These are phyloP conservation scores for Zaprionus ghesquierei DNA, from an alignment of 1,140 invertebrate species.

Conservation along the genomic window DNA sequence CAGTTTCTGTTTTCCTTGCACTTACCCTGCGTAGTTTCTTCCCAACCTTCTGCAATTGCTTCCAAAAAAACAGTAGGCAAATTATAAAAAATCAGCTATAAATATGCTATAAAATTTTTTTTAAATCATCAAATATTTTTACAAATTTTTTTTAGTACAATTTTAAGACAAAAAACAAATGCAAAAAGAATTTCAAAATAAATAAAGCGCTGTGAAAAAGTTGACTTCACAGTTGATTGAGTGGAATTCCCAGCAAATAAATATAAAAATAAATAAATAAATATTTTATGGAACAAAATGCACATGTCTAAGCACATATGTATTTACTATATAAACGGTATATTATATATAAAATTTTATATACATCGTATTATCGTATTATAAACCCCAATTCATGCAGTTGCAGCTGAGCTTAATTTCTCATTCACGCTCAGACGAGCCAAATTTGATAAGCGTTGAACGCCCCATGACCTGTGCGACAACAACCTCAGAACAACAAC, in stretches of 20 bases:
- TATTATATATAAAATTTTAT: neutral
- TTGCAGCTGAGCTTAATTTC: neutral
- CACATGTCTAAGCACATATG: neutral
- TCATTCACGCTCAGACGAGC: slow-evolving; percentile 15
- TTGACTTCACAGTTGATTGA: neutral
- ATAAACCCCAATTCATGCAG: neutral
- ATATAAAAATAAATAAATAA: neutral
- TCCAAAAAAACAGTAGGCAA: too few species aligned
- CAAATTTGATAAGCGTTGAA: slow-evolving; percentile 30
- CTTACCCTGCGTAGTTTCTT: too few species aligned
- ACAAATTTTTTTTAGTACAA: neutral
- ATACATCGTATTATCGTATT: neutral
- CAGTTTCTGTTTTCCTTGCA: too few species aligned
- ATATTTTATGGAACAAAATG: neutral
- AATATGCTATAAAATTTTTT: too few species aligned
- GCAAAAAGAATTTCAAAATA: neutral
- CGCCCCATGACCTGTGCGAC: slow-evolving; percentile 13
- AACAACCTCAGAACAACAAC: neutral
- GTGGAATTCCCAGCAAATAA: neutral
- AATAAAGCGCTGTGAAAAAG: neutral
- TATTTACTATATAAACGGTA: neutral
- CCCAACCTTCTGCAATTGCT: too few species aligned
- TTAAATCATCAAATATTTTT: too few species aligned
- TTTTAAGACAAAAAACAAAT: neutral
- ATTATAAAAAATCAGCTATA: too few species aligned